phyloP scores from a whole-genome alignment of 2,888 invertebrate species.

The Diploptera punctata region DNA sequence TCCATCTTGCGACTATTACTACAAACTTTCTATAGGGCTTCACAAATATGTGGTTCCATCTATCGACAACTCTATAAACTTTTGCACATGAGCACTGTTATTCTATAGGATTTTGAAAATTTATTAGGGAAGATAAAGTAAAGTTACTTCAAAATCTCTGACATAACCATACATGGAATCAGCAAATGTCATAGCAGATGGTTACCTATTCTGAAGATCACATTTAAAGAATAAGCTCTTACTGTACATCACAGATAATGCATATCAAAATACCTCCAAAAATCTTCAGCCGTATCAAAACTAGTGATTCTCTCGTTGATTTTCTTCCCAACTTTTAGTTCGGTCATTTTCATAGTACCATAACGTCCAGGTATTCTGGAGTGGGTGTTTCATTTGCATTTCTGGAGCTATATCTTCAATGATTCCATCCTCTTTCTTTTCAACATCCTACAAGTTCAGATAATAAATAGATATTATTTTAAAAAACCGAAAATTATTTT shows the following conservation, averaged over 20 bases:
- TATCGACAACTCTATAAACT: too few species aligned
- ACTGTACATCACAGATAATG: not conserved
- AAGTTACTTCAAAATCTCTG: too few species aligned
- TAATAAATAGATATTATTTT: too few species aligned
- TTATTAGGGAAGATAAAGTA: too few species aligned
- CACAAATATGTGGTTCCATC: too few species aligned
- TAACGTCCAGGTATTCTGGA: conserved; percentile 95
- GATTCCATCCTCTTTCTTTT: conserved; percentile 32
- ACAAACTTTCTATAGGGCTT: too few species aligned
- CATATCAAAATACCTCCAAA: conserved; percentile 82
- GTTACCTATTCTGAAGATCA: not conserved
- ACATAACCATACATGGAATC: conserved; percentile 1
- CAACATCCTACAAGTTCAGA: conserved; percentile 26
- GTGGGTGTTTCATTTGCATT: conserved; percentile 77
- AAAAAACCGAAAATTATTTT: too few species aligned
- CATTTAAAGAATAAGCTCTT: too few species aligned
- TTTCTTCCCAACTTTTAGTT: conserved; percentile 91
- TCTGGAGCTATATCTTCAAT: conserved; percentile 54
- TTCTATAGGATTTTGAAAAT: too few species aligned
- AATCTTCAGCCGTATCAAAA: conserved; percentile 98
- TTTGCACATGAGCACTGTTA: too few species aligned
- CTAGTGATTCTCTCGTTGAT: conserved; percentile 92
- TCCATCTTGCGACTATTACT: too few species aligned
- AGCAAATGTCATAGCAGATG: not conserved
- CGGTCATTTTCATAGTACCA: conserved; percentile 98